These are phyloP conservation scores for Strix occidentalis DNA, from an alignment of 2,797 vertebrate genomes.

Conservation along the genomic window DNA sequence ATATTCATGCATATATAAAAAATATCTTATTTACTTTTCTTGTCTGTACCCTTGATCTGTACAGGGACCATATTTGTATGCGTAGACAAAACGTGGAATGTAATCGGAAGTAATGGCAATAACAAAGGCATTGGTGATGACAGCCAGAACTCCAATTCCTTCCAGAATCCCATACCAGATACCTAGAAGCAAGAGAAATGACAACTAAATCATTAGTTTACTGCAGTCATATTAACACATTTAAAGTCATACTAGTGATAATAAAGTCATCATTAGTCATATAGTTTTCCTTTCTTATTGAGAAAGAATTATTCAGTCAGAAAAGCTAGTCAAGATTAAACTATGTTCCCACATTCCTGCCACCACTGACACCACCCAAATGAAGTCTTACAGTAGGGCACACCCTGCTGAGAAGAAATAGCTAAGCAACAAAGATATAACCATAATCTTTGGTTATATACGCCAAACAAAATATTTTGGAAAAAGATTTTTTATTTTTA, in stretches of 20 bases:
- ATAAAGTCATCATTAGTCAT: not conserved
- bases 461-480: not conserved
- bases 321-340: not conserved
- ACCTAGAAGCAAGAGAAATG: constrained; percentile 75
- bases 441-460: not conserved
- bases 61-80: constrained; percentile 97
- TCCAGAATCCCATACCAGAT: constrained; percentile 99
- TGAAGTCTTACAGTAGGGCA: not conserved
- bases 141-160: constrained; percentile 95
- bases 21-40: constrained; percentile 79
- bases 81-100: constrained; percentile 97
- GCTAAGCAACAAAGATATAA: not conserved
- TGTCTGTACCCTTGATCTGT: constrained; percentile 86
- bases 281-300: not conserved
- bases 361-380: not conserved
- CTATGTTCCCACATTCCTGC: not conserved
- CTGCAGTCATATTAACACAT: not conserved
- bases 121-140: constrained; percentile 98
- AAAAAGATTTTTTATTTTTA: not conserved
- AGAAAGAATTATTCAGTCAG: not conserved
- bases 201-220: not conserved
- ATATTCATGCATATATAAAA: not conserved
- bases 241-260: not conserved
- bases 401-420: not conserved
- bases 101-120: constrained; percentile 99